Conservation (phyloP, 2,888 invertebrate species). For the Amiota minor region DNA sequence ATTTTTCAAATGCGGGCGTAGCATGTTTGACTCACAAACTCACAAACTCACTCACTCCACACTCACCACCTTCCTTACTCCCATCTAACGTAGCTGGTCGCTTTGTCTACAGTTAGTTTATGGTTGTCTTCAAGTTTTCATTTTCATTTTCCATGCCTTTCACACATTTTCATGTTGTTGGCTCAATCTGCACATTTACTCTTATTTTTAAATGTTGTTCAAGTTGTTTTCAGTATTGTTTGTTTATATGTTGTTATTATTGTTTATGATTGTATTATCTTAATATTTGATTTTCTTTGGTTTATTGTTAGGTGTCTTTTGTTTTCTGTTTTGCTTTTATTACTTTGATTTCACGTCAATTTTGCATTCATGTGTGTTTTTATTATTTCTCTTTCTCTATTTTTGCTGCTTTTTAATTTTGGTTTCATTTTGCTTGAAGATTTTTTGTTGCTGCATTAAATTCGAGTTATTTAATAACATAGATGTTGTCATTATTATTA, state of each 20-base stretch:
- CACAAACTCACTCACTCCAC: too few relatives aligned
- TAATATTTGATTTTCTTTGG: slow-evolving; percentile 19
- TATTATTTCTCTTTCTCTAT: slow-evolving; percentile 37
- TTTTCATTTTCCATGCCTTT: slow-evolving; percentile 30
- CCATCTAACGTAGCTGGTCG: too few relatives aligned
- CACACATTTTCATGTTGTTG: too few relatives aligned
- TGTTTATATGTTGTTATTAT: neutral
- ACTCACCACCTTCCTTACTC: too few relatives aligned
- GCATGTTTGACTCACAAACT: neutral
- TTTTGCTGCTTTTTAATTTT: slow-evolving; percentile 18
- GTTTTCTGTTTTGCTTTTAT: slow-evolving; percentile 45
- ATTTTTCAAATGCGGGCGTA: slow-evolving; percentile 22
- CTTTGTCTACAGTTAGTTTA: neutral
- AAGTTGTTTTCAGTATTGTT: slow-evolving; percentile 20
- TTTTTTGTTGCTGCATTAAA: neutral
- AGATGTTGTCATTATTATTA: slow-evolving; percentile 34
- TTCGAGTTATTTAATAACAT: slow-evolving; percentile 36
- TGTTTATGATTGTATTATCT: neutral
- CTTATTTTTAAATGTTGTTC: neutral
- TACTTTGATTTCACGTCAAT: neutral
- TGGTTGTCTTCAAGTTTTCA: slow-evolving; percentile 46
- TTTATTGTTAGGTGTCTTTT: slow-evolving; percentile 50
- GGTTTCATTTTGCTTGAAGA: neutral
- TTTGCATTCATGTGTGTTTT: too few relatives aligned
- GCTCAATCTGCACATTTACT: too few relatives aligned